phyloP scores from a whole-genome alignment of 2,113 vertebrate genomes.

The Daubentonia madagascariensis region DNA sequence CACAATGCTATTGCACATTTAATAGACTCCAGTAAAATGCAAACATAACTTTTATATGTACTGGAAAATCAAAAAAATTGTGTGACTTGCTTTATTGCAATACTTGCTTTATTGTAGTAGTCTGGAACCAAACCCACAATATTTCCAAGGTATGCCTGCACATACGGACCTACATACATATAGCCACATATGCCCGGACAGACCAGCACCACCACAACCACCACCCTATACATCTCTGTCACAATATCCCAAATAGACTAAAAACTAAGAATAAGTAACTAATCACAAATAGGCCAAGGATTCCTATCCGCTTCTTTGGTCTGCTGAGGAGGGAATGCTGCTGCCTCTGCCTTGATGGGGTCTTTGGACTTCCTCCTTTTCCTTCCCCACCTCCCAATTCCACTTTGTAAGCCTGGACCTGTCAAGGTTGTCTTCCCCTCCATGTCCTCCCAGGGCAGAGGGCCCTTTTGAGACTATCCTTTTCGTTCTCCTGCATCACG shows the following conservation, averaged over 20 bases:
- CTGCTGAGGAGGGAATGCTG: background rate
- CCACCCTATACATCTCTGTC: background rate
- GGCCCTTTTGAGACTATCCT: background rate
- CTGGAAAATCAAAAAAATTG: background rate
- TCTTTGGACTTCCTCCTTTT: background rate
- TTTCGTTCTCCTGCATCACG: background rate
- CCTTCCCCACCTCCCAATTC: background rate
- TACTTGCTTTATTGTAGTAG: background rate
- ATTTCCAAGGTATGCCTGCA: background rate
- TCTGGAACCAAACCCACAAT: background rate
- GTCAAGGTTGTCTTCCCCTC: background rate
- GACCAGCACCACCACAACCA: background rate
- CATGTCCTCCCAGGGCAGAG: background rate
- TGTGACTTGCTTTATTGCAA: background rate
- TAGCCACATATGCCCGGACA: background rate
- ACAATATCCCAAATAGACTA: background rate
- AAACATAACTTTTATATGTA: background rate
- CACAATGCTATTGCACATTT: background rate
- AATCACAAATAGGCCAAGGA: background rate
- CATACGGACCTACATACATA: background rate
- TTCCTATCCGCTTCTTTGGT: background rate
- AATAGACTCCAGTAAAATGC: background rate
- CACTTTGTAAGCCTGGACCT: background rate
- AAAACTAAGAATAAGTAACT: background rate
- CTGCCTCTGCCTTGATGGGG: background rate